Percentiles rank a stretch among this genome's conserved stretches.
phyloP scores from a whole-genome alignment of 2,797 vertebrate species.

The Lepidocolaptes lacrymiger region DNA sequence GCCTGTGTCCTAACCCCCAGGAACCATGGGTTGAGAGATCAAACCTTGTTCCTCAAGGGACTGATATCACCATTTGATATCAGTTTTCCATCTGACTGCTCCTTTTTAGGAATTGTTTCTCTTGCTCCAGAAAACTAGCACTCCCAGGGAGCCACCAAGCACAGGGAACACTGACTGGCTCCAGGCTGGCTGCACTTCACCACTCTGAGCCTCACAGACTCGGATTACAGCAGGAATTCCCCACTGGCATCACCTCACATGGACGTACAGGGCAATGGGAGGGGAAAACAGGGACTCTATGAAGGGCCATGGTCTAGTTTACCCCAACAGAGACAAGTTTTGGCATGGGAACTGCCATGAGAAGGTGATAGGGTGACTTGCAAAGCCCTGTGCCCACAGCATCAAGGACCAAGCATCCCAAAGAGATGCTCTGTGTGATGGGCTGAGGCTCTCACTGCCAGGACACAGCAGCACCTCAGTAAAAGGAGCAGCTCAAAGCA shows the following conservation, averaged over 20 bases:
- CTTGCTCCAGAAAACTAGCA: neutral
- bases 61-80: constrained; percentile 23
- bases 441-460: neutral
- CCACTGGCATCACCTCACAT: rapidly evolving
- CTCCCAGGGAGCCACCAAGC: neutral
- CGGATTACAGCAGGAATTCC: rapidly evolving
- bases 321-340: rapidly evolving
- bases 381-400: neutral
- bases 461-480: rapidly evolving
- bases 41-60: neutral
- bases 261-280: rapidly evolving
- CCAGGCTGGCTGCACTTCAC: rapidly evolving
- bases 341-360: rapidly evolving
- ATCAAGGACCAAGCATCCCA: neutral
- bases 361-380: rapidly evolving
- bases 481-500: neutral
- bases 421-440: rapidly evolving
- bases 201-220: rapidly evolving
- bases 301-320: rapidly evolving
- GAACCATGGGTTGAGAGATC: neutral
- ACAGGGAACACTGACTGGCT: neutral
- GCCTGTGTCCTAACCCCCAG: neutral
- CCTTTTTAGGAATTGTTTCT: constrained; percentile 55
- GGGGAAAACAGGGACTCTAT: rapidly evolving
- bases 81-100: constrained; percentile 30